Evolutionary conservation across 2,113 vertebrate genomes (phyloP).

Genomic region (Eonycteris spelaea): DNA sequence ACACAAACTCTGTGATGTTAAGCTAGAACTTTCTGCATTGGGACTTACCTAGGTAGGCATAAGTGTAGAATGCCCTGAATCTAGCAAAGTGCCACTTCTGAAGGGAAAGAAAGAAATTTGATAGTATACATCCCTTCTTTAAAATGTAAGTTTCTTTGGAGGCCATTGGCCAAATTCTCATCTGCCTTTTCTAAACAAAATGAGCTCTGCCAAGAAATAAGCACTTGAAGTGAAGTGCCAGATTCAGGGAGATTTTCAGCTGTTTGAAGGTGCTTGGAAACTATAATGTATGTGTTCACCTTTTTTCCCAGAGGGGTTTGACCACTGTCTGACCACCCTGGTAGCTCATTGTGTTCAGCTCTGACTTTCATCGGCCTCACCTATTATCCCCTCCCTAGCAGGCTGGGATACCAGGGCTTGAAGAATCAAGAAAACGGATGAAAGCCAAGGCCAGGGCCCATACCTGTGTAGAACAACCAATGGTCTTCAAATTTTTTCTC

Average conservation of each 20-base stretch:
- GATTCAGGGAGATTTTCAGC: not conserved
- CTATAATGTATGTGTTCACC: not conserved
- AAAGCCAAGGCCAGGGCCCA: not conserved
- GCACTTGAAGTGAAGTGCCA: not conserved
- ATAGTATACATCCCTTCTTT: fast-evolving
- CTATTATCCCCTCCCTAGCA: not conserved
- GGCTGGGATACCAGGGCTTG: not conserved
- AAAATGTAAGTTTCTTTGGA: not conserved
- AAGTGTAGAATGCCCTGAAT: not conserved
- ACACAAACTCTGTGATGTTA: not conserved
- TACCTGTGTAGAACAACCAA: fast-evolving
- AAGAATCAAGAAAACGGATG: not conserved
- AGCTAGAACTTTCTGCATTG: not conserved
- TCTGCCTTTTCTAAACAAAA: not conserved
- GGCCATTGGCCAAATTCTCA: not conserved
- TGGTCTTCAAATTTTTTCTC: not conserved
- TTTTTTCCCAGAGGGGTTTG: not conserved
- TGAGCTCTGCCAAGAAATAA: not conserved
- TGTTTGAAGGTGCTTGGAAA: not conserved
- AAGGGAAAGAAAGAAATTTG: not conserved
- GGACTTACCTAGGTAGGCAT: not conserved
- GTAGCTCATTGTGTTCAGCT: not conserved
- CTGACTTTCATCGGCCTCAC: not conserved
- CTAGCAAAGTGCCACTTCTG: not conserved
- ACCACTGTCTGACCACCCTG: not conserved